phyloP scores from a whole-genome alignment of 2,113 vertebrate species.

The Colossoma macropomum region DNA sequence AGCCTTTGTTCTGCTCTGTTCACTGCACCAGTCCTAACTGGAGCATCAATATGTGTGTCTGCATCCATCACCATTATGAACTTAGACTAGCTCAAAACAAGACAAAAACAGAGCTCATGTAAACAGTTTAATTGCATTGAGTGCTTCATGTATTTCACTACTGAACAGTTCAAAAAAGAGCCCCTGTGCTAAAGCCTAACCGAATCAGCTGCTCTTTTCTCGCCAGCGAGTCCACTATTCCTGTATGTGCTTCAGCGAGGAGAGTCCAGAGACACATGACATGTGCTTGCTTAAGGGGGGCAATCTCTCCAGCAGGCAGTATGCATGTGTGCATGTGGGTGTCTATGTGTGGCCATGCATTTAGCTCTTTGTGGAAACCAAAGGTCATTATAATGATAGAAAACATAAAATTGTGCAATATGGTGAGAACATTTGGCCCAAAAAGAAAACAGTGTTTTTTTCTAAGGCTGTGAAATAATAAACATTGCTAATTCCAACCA shows the following conservation, averaged over 20 bases:
- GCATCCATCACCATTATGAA: background rate
- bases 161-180: constrained; percentile 41
- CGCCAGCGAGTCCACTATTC: constrained; percentile 21
- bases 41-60: background rate
- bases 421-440: too few species aligned
- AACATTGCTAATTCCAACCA: too few species aligned
- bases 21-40: background rate
- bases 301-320: constrained; percentile 36
- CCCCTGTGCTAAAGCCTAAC: constrained; percentile 1
- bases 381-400: background rate
- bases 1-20: background rate
- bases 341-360: background rate
- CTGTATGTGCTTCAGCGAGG: constrained; percentile 36
- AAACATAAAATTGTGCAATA: too few species aligned
- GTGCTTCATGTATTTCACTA: background rate
- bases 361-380: background rate
- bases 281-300: constrained; percentile 44
- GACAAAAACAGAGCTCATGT: background rate
- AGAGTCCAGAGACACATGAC: constrained; percentile 47
- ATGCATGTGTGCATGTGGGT: background rate
- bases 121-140: background rate
- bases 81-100: too few species aligned
- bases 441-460: too few species aligned
- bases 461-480: too few species aligned
- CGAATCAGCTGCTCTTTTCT: constrained; percentile 28